phyloP scores from a whole-genome alignment of 2,113 vertebrate genomes.

The Poeciliopsis retropinna region DNA sequence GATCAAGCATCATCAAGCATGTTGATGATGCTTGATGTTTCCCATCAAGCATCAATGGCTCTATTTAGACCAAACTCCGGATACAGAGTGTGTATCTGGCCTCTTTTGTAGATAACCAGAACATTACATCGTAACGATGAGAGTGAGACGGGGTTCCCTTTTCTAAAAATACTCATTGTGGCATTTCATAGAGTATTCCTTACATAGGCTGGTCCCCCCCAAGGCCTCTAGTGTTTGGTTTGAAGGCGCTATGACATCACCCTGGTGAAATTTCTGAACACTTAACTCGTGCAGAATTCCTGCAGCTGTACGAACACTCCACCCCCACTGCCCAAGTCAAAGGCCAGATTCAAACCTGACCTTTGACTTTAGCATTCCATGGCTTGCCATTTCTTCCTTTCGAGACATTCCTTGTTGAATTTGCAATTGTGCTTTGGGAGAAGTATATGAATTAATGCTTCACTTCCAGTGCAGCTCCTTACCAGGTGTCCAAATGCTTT shows the following conservation, averaged over 20 bases:
- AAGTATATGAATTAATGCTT: background rate
- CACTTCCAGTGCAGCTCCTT: background rate
- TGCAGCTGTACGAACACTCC: background rate
- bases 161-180: too few relatives aligned
- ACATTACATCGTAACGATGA: background rate
- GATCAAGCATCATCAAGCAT: too few relatives aligned
- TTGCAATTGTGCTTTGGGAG: background rate
- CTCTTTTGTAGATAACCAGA: background rate
- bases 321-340: background rate
- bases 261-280: background rate
- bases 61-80: background rate
- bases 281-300: background rate
- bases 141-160: background rate
- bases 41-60: background rate
- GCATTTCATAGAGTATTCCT: too few relatives aligned
- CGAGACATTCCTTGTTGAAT: conserved; percentile 11
- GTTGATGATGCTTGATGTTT: background rate
- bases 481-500: background rate
- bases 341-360: conserved; percentile 1
- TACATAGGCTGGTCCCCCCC: too few relatives aligned
- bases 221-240: background rate
- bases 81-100: background rate
- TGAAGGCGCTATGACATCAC: background rate
- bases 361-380: conserved; percentile 10
- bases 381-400: background rate